These are phyloP conservation scores for Lacanobia oleracea DNA, from an alignment of 2,888 invertebrate species.

Conservation along the genomic window DNA sequence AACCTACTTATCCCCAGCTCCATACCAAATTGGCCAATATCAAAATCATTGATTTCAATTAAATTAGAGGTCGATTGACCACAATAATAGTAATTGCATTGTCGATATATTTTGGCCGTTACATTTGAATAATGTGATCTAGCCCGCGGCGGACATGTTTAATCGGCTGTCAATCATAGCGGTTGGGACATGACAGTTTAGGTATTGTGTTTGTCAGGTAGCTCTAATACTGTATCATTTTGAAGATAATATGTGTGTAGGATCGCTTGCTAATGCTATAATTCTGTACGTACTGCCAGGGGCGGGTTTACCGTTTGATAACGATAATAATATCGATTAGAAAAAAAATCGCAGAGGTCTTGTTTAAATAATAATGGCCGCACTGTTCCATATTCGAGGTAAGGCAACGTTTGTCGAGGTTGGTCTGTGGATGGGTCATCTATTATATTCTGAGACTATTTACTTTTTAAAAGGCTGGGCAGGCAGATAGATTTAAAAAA, in stretches of 20 bases:
- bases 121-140: slow-evolving; percentile 46
- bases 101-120: slow-evolving; percentile 46
- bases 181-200: slow-evolving; percentile 28
- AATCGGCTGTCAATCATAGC: slow-evolving; percentile 44
- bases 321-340: not conserved
- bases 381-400: too few relatives aligned
- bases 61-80: slow-evolving; percentile 55
- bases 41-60: slow-evolving; percentile 64
- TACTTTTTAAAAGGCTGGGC: too few relatives aligned
- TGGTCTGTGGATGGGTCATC: too few relatives aligned
- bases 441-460: too few relatives aligned
- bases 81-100: slow-evolving; percentile 50
- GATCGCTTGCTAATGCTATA: too few relatives aligned
- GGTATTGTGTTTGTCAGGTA: slow-evolving; percentile 15
- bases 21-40: slow-evolving; percentile 51
- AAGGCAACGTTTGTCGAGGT: too few relatives aligned
- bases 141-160: slow-evolving; percentile 37
- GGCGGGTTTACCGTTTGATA: not conserved
- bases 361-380: too few relatives aligned
- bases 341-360: too few relatives aligned
- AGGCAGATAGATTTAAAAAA: too few relatives aligned
- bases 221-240: slow-evolving; percentile 17
- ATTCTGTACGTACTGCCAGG: not conserved
- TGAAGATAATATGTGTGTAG: slow-evolving; percentile 13
- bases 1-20: slow-evolving; percentile 16